These are phyloP conservation scores for Oncorhynchus clarkii DNA, from an alignment of 2,113 vertebrate species.

Conservation along the genomic window DNA sequence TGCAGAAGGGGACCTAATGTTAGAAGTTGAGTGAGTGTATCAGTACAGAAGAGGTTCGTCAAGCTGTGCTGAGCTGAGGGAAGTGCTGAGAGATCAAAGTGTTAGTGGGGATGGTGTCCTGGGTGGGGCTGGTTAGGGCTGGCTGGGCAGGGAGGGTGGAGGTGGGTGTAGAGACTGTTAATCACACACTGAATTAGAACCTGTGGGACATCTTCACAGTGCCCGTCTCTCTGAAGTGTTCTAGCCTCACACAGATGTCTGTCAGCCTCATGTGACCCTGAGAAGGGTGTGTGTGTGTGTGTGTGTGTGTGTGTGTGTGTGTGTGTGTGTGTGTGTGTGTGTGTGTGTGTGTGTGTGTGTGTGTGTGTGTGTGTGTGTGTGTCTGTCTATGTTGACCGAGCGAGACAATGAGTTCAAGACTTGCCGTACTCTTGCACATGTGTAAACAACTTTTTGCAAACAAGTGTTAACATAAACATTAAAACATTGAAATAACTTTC, in stretches of 20 bases:
- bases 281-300: neutral
- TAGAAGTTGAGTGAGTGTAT: conserved; percentile 25
- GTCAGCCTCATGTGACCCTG: conserved; percentile 24
- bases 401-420: too few relatives aligned
- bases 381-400: neutral
- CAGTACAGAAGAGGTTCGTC: conserved; percentile 47
- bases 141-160: conserved; percentile 35
- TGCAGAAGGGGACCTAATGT: conserved; percentile 3
- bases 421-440: too few relatives aligned
- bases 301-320: too few relatives aligned
- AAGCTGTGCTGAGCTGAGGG: conserved; percentile 36
- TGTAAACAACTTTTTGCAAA: too few relatives aligned
- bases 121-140: conserved; percentile 62
- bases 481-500: too few relatives aligned
- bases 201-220: conserved; percentile 29
- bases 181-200: conserved; percentile 38
- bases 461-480: too few relatives aligned
- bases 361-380: neutral
- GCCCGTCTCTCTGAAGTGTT: conserved; percentile 12
- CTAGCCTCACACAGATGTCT: neutral
- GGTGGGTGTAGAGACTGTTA: conserved; percentile 49
- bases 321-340: neutral
- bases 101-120: conserved; percentile 40
- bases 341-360: neutral
- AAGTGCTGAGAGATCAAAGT: conserved; percentile 57